Evolutionary conservation across 2,888 invertebrate genomes (phyloP).

Genomic region (Leuctra nigra): DNA sequence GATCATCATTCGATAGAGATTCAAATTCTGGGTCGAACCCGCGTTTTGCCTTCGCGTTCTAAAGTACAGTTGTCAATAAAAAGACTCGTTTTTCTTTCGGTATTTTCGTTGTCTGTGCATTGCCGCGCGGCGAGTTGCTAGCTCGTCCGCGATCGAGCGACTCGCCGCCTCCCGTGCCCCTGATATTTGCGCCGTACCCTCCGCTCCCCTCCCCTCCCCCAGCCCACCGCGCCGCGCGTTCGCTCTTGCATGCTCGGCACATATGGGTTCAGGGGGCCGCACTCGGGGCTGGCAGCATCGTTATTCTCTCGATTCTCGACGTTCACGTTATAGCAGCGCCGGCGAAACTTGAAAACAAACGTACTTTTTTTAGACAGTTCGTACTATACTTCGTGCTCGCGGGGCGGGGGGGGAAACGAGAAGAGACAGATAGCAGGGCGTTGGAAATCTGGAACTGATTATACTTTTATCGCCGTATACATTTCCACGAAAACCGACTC

Average conservation of each 20-base stretch:
- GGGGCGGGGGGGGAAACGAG: too few species aligned
- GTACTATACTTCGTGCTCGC: background rate
- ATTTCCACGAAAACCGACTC: too few species aligned
- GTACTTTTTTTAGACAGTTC: background rate
- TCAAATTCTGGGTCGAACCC: background rate
- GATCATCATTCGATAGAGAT: slow-evolving; percentile 2
- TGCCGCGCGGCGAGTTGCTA: slow-evolving; percentile 8
- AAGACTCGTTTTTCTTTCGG: slow-evolving; percentile 22
- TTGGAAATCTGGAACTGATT: too few species aligned
- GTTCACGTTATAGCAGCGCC: background rate
- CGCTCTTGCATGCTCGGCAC: slow-evolving; percentile 27
- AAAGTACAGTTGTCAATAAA: slow-evolving; percentile 11
- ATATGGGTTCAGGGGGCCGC: slow-evolving; percentile 24
- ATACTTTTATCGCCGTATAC: too few species aligned
- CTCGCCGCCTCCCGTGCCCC: slow-evolving; percentile 42
- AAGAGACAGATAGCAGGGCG: too few species aligned
- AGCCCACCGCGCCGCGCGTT: slow-evolving; percentile 42
- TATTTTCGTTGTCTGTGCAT: slow-evolving; percentile 19
- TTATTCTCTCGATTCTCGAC: too few species aligned
- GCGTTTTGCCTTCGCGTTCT: slow-evolving; percentile 6
- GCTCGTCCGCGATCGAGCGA: slow-evolving; percentile 25
- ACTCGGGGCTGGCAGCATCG: slow-evolving; percentile 18
- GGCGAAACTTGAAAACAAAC: background rate
- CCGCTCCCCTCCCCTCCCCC: slow-evolving; percentile 42
- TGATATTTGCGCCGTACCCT: slow-evolving; percentile 43